phyloP scores from a whole-genome alignment of 2,797 vertebrate species.

The Gambelia wislizenii region DNA sequence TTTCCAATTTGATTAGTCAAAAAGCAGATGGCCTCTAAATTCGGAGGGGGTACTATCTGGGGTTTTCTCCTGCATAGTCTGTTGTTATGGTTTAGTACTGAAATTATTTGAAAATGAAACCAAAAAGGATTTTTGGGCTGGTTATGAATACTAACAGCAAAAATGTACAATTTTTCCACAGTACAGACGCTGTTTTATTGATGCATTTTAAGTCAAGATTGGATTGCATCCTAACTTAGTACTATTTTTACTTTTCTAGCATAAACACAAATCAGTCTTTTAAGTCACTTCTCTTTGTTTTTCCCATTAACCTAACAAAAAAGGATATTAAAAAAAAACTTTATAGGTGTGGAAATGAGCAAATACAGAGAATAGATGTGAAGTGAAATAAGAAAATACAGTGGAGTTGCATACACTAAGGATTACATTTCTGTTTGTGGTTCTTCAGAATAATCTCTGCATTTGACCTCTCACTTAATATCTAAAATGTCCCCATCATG shows the following conservation, averaged over 20 bases:
- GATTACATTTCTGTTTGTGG: background rate
- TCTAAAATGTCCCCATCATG: background rate
- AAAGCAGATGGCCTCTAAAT: constrained; percentile 73
- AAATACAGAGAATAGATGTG: constrained; percentile 19
- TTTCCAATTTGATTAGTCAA: constrained; percentile 63
- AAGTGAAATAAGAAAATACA: background rate
- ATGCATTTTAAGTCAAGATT: constrained; percentile 55
- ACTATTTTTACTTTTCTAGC: constrained; percentile 53
- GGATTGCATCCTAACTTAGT: constrained; percentile 60
- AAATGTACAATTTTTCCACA: constrained; percentile 30
- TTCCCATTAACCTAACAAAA: constrained; percentile 51
- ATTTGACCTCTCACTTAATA: too few relatives aligned
- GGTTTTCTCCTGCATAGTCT: constrained; percentile 45
- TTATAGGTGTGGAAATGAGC: constrained; percentile 32
- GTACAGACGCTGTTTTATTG: constrained; percentile 44
- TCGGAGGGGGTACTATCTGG: constrained; percentile 55
- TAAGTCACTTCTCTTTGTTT: constrained; percentile 34
- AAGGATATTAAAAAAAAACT: constrained; percentile 33
- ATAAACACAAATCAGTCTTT: constrained; percentile 63
- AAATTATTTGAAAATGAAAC: constrained; percentile 66
- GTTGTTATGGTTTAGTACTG: constrained; percentile 57
- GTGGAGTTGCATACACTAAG: background rate
- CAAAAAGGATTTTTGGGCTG: constrained; percentile 47
- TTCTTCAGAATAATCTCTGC: background rate
- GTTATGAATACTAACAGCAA: constrained; percentile 55